Conservation (phyloP, 2,888 invertebrate genomes). For the Mythimna lalbum region DNA sequence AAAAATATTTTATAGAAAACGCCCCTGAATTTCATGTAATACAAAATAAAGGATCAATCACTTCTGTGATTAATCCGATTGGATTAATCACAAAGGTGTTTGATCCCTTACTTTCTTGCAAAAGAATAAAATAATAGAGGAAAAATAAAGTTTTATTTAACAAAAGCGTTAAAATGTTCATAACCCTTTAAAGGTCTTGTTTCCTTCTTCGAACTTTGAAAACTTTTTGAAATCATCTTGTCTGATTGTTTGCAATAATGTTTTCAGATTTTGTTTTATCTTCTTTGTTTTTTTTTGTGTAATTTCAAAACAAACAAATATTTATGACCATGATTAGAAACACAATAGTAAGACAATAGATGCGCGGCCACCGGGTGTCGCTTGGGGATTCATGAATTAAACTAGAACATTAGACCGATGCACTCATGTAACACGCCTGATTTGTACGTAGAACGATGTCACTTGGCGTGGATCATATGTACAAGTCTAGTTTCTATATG, state of each 20-base stretch:
- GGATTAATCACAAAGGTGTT: slow-evolving; percentile 19
- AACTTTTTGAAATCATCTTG: slow-evolving; percentile 28
- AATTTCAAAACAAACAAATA: not conserved
- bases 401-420: too few species aligned
- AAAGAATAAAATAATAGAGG: slow-evolving; percentile 13
- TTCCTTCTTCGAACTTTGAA: slow-evolving; percentile 3
- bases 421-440: too few species aligned
- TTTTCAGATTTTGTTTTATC: slow-evolving; percentile 1
- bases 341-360: too few species aligned
- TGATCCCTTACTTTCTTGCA: slow-evolving; percentile 18
- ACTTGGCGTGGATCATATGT: too few species aligned
- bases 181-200: slow-evolving; percentile 23
- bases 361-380: too few species aligned
- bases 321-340: too few species aligned
- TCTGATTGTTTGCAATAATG: slow-evolving; percentile 2
- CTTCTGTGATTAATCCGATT: slow-evolving; percentile 8
- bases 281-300: not conserved
- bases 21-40: not conserved
- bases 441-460: too few species aligned
- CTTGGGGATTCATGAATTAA: too few species aligned
- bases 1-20: not conserved
- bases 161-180: slow-evolving; percentile 22
- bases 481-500: too few species aligned
- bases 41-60: slow-evolving; percentile 22
- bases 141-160: slow-evolving; percentile 18